Conservation (phyloP, 2,113 vertebrate genomes). For the Lasiurus borealis region DNA sequence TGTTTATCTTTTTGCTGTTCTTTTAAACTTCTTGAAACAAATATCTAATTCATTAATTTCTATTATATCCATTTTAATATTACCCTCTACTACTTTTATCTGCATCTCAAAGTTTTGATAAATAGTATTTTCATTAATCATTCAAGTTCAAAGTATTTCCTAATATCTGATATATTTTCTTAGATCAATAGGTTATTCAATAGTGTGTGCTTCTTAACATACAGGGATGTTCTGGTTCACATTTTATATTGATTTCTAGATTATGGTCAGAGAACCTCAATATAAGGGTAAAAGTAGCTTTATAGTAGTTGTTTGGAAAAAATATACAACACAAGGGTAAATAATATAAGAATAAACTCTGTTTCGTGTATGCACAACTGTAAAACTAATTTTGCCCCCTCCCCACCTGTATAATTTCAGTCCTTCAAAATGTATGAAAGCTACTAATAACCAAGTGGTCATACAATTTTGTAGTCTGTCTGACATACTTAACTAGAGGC, state of each 20-base stretch:
- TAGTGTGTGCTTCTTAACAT: background rate
- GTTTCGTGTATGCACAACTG: background rate
- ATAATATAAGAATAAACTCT: background rate
- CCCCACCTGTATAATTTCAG: background rate
- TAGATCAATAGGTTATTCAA: background rate
- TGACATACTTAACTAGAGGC: background rate
- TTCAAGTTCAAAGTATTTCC: constrained; percentile 47
- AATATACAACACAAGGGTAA: background rate
- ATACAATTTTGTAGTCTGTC: background rate
- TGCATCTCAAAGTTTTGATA: background rate
- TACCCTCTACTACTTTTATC: background rate
- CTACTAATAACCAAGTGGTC: background rate
- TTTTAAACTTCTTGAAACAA: background rate
- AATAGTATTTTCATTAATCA: background rate
- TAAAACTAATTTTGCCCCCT: background rate
- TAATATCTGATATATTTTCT: background rate
- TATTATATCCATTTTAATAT: background rate
- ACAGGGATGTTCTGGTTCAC: background rate
- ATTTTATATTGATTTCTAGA: background rate
- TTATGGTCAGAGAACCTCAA: constrained; percentile 6
- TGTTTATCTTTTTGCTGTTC: background rate
- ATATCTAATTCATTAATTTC: background rate
- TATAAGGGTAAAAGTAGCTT: background rate
- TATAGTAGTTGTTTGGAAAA: background rate
- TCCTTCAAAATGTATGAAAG: background rate